Evolutionary conservation across 2,797 vertebrate genomes (phyloP).

Genomic region (Semotilus atromaculatus): DNA sequence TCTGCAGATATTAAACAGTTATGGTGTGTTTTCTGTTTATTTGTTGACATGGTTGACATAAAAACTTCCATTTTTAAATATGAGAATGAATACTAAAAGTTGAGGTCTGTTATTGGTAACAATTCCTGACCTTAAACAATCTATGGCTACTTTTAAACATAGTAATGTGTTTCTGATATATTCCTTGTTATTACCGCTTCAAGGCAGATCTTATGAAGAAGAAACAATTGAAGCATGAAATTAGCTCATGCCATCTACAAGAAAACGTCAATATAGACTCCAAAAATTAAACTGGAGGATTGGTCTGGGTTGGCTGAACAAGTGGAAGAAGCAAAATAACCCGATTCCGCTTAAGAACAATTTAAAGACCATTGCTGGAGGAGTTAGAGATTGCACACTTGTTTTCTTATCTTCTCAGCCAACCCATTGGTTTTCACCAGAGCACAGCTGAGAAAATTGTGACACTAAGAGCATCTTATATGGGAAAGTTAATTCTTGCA

Average conservation of each 20-base stretch:
- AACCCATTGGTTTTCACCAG: slow-evolving; percentile 32
- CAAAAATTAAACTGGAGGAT: slow-evolving; percentile 55
- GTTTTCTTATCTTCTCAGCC: slow-evolving; percentile 55
- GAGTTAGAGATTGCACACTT: slow-evolving; percentile 43
- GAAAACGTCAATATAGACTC: slow-evolving; percentile 68
- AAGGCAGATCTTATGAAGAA: slow-evolving; percentile 49
- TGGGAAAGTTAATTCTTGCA: not conserved
- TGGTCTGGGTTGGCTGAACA: slow-evolving; percentile 51
- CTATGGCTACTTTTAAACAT: slow-evolving; percentile 26
- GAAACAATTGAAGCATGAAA: slow-evolving; percentile 69
- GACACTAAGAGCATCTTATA: slow-evolving; percentile 14
- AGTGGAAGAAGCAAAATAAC: slow-evolving; percentile 55
- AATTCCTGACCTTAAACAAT: slow-evolving; percentile 9
- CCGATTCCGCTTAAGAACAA: slow-evolving; percentile 49
- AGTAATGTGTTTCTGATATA: slow-evolving; percentile 42
- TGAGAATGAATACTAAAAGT: not conserved
- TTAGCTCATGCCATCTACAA: slow-evolving; percentile 68
- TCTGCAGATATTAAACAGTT: not conserved
- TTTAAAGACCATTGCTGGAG: slow-evolving; percentile 34
- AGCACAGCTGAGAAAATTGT: slow-evolving; percentile 19
- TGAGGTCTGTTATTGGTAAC: not conserved
- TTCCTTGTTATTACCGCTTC: slow-evolving; percentile 54
- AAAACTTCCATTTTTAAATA: too few relatives aligned
- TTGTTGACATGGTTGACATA: not conserved
- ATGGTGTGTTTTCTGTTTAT: not conserved